A percentile compares a stretch with the other conserved stretches of the same genome.
These are phyloP conservation scores for Nothobranchius kuhntae DNA, from an alignment of 2,113 vertebrate genomes.

Conservation along the genomic window DNA sequence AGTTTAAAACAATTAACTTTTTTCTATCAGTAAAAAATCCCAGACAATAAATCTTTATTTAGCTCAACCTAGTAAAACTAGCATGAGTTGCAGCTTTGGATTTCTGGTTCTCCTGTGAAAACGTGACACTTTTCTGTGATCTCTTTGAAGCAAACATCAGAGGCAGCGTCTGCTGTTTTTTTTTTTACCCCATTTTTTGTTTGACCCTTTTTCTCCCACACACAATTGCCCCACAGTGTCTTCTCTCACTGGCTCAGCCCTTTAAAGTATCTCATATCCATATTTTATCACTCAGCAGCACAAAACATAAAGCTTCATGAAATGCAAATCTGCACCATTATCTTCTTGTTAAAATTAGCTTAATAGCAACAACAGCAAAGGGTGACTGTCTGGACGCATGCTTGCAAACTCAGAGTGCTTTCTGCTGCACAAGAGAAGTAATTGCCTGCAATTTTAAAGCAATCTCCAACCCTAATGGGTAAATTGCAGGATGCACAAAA, in stretches of 20 bases:
- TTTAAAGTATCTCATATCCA: constrained; percentile 61
- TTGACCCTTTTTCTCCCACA: constrained; percentile 41
- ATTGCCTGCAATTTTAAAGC: constrained; percentile 59
- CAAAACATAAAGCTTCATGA: constrained; percentile 37
- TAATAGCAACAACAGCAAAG: neutral
- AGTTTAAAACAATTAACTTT: no score
- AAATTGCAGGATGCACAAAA: constrained; percentile 61
- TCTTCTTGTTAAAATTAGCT: constrained; percentile 24
- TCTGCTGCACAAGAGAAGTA: constrained; percentile 24
- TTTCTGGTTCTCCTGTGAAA: constrained; percentile 4
- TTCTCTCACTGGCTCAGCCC: constrained; percentile 30
- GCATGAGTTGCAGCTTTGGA: neutral
- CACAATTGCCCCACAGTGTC: constrained; percentile 51
- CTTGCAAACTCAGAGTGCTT: constrained; percentile 26
- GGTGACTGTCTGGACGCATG: neutral
- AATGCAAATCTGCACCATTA: constrained; percentile 22
- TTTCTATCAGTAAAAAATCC: no score
- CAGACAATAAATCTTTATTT: neutral
- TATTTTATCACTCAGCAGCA: constrained; percentile 35
- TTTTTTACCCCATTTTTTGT: constrained; percentile 45
- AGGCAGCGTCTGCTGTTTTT: constrained; percentile 20
- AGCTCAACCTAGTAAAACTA: neutral
- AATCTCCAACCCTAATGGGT: constrained; percentile 58
- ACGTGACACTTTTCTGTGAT: constrained; percentile 11
- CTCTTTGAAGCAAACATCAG: constrained; percentile 42